Evolutionary conservation across 1,140 invertebrate species (phyloP).

Genomic region (Eupristina koningsbergeri): DNA sequence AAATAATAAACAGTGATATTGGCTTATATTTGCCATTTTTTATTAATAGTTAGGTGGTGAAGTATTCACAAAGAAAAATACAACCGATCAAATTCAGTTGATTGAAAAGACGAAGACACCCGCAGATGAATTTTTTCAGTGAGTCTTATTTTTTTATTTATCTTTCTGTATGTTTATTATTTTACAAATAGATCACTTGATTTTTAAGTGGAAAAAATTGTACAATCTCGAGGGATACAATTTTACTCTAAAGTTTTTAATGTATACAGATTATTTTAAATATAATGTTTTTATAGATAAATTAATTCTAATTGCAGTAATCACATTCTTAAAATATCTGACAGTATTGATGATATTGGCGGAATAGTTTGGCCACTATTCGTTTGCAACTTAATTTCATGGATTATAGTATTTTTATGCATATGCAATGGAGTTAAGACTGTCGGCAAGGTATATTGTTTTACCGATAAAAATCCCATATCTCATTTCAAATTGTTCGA

Average conservation of each 20-base stretch:
- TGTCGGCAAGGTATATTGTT: slow-evolving; percentile 76
- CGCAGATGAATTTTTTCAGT: slow-evolving; percentile 91
- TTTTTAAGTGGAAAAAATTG: background rate
- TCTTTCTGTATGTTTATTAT: background rate
- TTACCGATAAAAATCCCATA: background rate
- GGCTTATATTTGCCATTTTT: background rate
- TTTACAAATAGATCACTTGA: background rate
- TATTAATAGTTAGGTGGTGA: slow-evolving; percentile 58
- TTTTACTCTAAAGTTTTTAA: no score
- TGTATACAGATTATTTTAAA: background rate
- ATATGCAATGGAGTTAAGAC: slow-evolving; percentile 87
- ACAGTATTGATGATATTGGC: slow-evolving; percentile 79
- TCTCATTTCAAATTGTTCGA: background rate
- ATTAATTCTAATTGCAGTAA: slow-evolving; percentile 73
- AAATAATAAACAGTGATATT: no score
- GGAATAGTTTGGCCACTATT: slow-evolving; percentile 83
- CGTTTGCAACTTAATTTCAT: slow-evolving; percentile 79
- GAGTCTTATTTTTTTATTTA: slow-evolving; percentile 65
- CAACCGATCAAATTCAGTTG: slow-evolving; percentile 59
- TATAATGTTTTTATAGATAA: background rate
- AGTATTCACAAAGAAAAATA: slow-evolving; percentile 55
- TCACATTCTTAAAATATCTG: slow-evolving; percentile 80
- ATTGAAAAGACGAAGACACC: slow-evolving; percentile 76
- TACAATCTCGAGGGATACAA: no score
- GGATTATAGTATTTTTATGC: slow-evolving; percentile 86